Evolutionary conservation across 2,797 vertebrate species (phyloP).

Genomic region (Champsocephalus esox): DNA sequence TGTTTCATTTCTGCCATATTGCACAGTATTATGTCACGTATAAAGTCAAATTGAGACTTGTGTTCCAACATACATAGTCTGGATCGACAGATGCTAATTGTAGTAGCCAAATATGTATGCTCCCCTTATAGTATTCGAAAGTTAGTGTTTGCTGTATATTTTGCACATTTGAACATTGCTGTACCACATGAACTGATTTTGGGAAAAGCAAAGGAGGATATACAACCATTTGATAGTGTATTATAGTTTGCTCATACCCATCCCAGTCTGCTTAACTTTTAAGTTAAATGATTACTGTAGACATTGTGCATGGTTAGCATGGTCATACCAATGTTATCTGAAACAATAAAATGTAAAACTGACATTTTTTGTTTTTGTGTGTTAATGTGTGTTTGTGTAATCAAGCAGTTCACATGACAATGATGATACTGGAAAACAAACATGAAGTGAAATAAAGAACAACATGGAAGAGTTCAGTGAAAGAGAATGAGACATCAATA

Average conservation of each 20-base stretch:
- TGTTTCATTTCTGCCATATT: slow-evolving; percentile 11
- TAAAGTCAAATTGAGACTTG: slow-evolving; percentile 26
- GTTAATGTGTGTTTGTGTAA: slow-evolving; percentile 28
- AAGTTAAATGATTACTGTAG: slow-evolving; percentile 58
- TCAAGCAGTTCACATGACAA: background rate
- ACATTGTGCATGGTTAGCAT: slow-evolving; percentile 78
- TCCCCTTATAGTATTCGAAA: slow-evolving; percentile 29
- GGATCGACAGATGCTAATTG: background rate
- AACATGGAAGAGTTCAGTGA: background rate
- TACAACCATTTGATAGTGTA: slow-evolving; percentile 18
- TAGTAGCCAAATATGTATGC: slow-evolving; percentile 27
- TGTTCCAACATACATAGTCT: slow-evolving; percentile 26
- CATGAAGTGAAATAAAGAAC: background rate
- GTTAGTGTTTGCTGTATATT: slow-evolving; percentile 35
- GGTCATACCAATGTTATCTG: slow-evolving; percentile 57
- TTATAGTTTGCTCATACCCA: slow-evolving; percentile 19
- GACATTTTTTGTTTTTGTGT: slow-evolving; percentile 21
- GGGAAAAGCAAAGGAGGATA: slow-evolving; percentile 15
- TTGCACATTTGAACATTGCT: slow-evolving; percentile 34
- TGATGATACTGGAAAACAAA: background rate
- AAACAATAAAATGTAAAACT: slow-evolving; percentile 74
- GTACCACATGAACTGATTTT: slow-evolving; percentile 14
- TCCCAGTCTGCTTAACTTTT: slow-evolving; percentile 43
- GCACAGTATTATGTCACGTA: slow-evolving; percentile 18
- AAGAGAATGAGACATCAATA: background rate